Percentiles rank a stretch among this genome's conserved stretches.
Evolutionary conservation across 2,888 invertebrate species (phyloP).

Genomic region (Nasonia oneida): DNA sequence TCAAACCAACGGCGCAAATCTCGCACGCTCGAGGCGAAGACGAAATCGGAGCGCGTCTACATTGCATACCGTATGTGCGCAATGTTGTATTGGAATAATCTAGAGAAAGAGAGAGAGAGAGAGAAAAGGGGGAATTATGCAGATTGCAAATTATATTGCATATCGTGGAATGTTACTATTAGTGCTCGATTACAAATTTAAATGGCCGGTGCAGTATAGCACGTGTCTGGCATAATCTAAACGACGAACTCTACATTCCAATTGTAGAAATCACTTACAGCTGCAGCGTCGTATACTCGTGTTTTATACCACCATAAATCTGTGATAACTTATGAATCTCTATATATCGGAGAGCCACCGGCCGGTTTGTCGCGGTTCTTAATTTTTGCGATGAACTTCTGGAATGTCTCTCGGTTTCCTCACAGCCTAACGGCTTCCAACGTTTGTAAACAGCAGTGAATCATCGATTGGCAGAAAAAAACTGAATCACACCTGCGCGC

Average conservation of each 20-base stretch:
- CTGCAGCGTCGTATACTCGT: no score
- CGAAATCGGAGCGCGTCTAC: conserved; percentile 18
- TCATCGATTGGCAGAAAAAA: background rate
- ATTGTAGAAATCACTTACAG: conserved; percentile 44
- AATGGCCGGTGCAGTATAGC: conserved; percentile 21
- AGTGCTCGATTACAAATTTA: conserved; percentile 50
- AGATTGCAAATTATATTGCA: conserved; percentile 43
- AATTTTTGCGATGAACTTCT: background rate
- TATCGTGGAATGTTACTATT: conserved; percentile 49
- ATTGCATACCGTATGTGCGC: conserved; percentile 25
- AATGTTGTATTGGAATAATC: background rate
- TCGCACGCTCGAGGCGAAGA: background rate
- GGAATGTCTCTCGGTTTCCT: background rate
- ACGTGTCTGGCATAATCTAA: conserved; percentile 30
- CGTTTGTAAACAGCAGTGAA: background rate
- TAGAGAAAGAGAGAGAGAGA: no score
- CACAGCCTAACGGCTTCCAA: background rate
- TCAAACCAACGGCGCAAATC: background rate
- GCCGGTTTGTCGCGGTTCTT: background rate
- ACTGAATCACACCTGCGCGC: background rate
- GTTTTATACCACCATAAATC: conserved; percentile 6
- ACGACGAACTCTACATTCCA: conserved; percentile 47
- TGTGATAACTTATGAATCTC: background rate
- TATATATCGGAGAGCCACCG: background rate
- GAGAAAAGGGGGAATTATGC: conserved; percentile 40